phyloP scores from a whole-genome alignment of 2,113 vertebrate genomes.

The Pandion haliaetus region DNA sequence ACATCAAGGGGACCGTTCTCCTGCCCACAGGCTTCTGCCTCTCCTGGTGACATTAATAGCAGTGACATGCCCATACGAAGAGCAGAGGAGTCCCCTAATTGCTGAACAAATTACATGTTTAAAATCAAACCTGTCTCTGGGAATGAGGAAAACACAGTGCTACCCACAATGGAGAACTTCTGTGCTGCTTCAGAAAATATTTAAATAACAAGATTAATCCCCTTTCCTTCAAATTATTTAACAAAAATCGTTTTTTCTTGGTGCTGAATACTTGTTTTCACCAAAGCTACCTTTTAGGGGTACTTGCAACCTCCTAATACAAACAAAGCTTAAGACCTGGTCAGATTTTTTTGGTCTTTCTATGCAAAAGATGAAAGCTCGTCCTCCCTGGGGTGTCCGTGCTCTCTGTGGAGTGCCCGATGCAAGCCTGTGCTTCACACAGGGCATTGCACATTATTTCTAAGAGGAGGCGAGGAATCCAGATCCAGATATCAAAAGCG shows the following conservation, averaged over 20 bases:
- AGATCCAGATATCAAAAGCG: fast-evolving
- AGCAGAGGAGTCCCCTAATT: slow-evolving; percentile 21
- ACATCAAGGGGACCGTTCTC: slow-evolving; percentile 12
- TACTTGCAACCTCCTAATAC: neutral
- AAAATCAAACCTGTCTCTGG: neutral
- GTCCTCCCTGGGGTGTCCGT: neutral
- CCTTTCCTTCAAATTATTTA: neutral
- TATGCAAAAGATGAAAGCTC: neutral
- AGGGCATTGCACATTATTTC: fast-evolving
- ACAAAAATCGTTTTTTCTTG: neutral
- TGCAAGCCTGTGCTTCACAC: fast-evolving
- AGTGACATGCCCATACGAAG: neutral
- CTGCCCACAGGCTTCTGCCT: neutral
- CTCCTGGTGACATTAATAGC: neutral
- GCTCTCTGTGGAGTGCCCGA: fast-evolving
- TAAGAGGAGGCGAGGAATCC: neutral
- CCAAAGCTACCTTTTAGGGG: neutral
- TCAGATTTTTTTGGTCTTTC: neutral
- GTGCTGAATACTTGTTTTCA: neutral
- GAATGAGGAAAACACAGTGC: neutral
- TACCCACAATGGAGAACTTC: neutral
- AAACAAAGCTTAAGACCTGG: neutral
- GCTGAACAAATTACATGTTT: neutral
- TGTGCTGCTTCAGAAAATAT: neutral
- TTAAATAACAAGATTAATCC: neutral